Percentiles rank a stretch among this genome's conserved stretches.
phyloP scores from a whole-genome alignment of 2,888 invertebrate species.

The Dicranocentrus wangi region DNA sequence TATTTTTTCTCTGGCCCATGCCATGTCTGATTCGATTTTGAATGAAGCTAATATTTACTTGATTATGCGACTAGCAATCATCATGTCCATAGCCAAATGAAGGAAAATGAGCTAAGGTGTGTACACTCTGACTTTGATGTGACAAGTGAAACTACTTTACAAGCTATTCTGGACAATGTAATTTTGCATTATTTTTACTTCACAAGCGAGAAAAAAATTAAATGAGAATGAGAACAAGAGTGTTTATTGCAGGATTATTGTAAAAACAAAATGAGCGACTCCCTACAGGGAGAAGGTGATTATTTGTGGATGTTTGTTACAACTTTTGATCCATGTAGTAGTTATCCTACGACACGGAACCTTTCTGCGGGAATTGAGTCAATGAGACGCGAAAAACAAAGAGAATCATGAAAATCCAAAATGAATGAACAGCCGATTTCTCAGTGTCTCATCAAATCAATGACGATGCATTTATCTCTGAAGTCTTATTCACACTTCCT shows the following conservation, averaged over 20 bases:
- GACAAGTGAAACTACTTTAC: constrained; percentile 21
- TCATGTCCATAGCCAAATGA: neutral
- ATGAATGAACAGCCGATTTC: too few relatives aligned
- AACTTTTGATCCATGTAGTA: too few relatives aligned
- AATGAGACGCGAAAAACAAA: too few relatives aligned
- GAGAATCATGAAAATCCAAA: too few relatives aligned
- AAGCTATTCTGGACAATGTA: constrained; percentile 17
- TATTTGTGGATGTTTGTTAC: too few relatives aligned
- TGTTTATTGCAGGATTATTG: neutral
- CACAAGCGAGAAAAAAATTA: constrained; percentile 13
- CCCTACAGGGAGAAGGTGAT: neutral
- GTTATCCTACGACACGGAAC: too few relatives aligned
- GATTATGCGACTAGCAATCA: constrained; percentile 6
- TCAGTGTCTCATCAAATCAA: too few relatives aligned
- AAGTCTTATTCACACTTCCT: too few relatives aligned
- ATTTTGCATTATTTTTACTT: neutral
- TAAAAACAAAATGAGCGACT: neutral
- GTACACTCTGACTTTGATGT: constrained; percentile 48
- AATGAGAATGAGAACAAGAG: neutral
- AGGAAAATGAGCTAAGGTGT: constrained; percentile 35
- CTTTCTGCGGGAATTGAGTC: too few relatives aligned
- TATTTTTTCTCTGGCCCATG: neutral
- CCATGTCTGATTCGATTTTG: constrained; percentile 11
- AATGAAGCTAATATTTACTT: constrained; percentile 16
- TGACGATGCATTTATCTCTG: too few relatives aligned